phyloP scores from a whole-genome alignment of 2,888 invertebrate species.

The Drosophila histrio region DNA sequence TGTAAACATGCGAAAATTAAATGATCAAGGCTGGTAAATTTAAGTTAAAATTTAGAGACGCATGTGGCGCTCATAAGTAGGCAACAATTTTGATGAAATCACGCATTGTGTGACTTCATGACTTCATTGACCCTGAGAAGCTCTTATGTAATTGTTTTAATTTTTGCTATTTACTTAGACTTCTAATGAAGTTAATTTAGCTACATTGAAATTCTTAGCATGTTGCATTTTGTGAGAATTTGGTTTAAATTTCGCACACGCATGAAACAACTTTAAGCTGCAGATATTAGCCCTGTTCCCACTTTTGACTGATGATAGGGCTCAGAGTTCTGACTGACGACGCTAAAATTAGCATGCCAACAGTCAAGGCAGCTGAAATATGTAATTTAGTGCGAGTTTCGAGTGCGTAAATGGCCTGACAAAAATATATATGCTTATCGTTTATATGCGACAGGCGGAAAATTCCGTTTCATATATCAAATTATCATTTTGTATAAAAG shows the following conservation, averaged over 20 bases:
- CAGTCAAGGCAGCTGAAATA: constrained; percentile 27
- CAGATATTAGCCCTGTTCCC: background rate
- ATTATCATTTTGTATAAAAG: constrained; percentile 17
- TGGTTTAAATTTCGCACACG: constrained; percentile 1
- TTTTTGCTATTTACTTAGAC: background rate
- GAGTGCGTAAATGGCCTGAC: constrained; percentile 47
- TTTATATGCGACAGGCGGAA: constrained; percentile 26
- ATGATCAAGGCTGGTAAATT: no score
- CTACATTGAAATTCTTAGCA: background rate
- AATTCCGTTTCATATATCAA: constrained; percentile 28
- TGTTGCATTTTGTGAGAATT: background rate
- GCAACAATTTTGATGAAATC: background rate
- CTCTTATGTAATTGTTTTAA: background rate
- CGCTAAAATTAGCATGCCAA: constrained; percentile 44
- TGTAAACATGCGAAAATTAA: no score
- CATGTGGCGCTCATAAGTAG: background rate
- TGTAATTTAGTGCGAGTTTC: constrained; percentile 4
- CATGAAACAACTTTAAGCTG: constrained; percentile 10
- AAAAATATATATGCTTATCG: constrained; percentile 41
- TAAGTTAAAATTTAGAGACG: no score
- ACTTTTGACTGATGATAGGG: constrained; percentile 43
- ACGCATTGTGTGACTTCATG: background rate
- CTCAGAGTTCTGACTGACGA: constrained; percentile 23
- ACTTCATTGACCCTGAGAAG: background rate
- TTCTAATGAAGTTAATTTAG: background rate